Evolutionary conservation across 2,888 invertebrate genomes (phyloP).

Genomic region (Xanthorhoe spadicearia): DNA sequence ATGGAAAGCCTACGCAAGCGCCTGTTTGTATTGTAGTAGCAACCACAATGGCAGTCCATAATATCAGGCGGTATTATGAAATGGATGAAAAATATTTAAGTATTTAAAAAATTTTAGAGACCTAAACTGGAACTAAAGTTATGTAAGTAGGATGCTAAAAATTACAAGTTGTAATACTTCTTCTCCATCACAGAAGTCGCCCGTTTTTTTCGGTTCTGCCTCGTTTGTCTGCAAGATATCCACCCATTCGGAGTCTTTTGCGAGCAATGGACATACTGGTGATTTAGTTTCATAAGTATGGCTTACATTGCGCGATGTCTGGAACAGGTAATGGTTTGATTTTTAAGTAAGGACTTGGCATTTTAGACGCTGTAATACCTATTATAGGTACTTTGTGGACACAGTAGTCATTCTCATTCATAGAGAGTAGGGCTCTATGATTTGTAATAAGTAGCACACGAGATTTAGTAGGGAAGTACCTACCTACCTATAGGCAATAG

Average conservation of each 20-base stretch:
- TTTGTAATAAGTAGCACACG: too few species aligned
- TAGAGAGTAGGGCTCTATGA: too few species aligned
- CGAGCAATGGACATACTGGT: conserved; percentile 64
- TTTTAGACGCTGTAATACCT: too few species aligned
- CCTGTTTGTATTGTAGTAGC: conserved; percentile 5
- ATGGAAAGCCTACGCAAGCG: not conserved
- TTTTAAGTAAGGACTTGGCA: too few species aligned
- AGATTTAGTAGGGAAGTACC: too few species aligned
- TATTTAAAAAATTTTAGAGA: too few species aligned
- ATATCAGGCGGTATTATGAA: too few species aligned
- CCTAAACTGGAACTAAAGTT: too few species aligned
- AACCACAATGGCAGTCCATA: not conserved
- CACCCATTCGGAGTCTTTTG: conserved; percentile 81
- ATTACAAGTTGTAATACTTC: conserved; percentile 72
- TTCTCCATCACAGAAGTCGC: conserved; percentile 58
- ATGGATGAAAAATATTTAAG: too few species aligned
- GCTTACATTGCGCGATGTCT: conserved; percentile 50
- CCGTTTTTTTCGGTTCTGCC: conserved; percentile 41
- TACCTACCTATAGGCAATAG: too few species aligned
- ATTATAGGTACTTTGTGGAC: too few species aligned
- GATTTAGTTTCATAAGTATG: conserved; percentile 40
- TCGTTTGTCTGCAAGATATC: conserved; percentile 62
- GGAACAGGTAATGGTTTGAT: conserved; percentile 22
- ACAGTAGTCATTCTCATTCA: too few species aligned
- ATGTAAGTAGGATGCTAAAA: conserved; percentile 29